Evolutionary conservation across 2,113 vertebrate species (phyloP).

Genomic region (Apteryx mantelli): DNA sequence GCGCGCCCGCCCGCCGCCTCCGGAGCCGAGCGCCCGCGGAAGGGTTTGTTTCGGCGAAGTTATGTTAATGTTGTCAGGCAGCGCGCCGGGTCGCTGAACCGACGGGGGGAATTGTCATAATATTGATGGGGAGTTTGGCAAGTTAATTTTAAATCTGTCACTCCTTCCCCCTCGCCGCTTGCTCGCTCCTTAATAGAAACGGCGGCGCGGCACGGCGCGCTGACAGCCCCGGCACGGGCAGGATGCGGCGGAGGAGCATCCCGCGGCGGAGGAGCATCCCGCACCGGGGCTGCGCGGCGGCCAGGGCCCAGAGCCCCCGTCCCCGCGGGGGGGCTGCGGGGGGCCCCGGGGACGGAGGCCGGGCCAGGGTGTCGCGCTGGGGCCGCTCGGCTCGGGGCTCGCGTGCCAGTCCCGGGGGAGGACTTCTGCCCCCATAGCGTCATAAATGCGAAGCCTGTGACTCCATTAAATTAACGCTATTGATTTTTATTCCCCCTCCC

Average conservation of each 20-base stretch:
- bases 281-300: too few relatives aligned
- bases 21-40: not conserved
- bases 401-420: not conserved
- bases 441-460: not conserved
- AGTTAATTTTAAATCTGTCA: constrained; percentile 78
- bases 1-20: not conserved
- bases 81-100: constrained; percentile 32
- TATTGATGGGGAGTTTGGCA: constrained; percentile 73
- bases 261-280: too few relatives aligned
- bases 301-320: too few relatives aligned
- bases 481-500: not conserved
- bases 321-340: too few relatives aligned
- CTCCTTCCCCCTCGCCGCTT: constrained; percentile 18
- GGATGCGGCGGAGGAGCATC: too few relatives aligned
- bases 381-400: not conserved
- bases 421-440: not conserved
- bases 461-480: constrained; percentile 65
- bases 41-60: constrained; percentile 35
- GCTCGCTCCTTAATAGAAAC: constrained; percentile 66
- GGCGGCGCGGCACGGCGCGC: not conserved
- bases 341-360: too few relatives aligned
- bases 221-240: constrained; percentile 24
- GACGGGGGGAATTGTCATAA: constrained; percentile 64
- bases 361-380: not conserved
- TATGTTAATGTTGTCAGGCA: constrained; percentile 44